phyloP scores from a whole-genome alignment of 2,888 invertebrate genomes.

The Itoplectis maculator region DNA sequence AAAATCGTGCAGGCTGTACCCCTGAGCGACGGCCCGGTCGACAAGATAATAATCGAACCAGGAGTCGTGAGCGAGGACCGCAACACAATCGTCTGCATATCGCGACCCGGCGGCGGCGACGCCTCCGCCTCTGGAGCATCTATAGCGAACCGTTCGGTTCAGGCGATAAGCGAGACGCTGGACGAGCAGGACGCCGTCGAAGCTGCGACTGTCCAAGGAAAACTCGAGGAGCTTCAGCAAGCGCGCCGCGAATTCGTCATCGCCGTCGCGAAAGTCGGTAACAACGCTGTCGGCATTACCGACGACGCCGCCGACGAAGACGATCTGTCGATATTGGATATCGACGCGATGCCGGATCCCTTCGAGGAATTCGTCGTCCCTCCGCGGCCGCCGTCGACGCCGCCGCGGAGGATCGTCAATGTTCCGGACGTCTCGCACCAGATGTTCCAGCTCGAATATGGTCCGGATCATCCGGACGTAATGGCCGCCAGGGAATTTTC shows the following conservation, averaged over 20 bases:
- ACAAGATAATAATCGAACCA: slow-evolving; percentile 78
- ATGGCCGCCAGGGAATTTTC: slow-evolving; percentile 74
- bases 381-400: slow-evolving; percentile 27
- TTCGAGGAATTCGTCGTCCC: slow-evolving; percentile 31
- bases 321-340: slow-evolving; percentile 55
- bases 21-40: slow-evolving; percentile 72
- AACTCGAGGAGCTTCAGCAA: slow-evolving; percentile 76
- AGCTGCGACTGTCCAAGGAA: slow-evolving; percentile 72
- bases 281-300: slow-evolving; percentile 71
- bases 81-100: slow-evolving; percentile 76
- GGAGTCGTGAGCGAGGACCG: slow-evolving; percentile 73
- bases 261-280: slow-evolving; percentile 77
- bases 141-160: slow-evolving; percentile 74
- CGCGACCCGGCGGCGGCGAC: slow-evolving; percentile 51
- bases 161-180: slow-evolving; percentile 74
- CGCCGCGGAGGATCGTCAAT: slow-evolving; percentile 48
- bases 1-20: slow-evolving; percentile 77
- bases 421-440: slow-evolving; percentile 71
- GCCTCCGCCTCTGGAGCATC: neutral
- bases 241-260: slow-evolving; percentile 80
- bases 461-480: slow-evolving; percentile 73
- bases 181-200: slow-evolving; percentile 78
- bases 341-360: slow-evolving; percentile 39
- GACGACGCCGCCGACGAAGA: slow-evolving; percentile 50
- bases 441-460: slow-evolving; percentile 67